Percentiles rank a stretch among this genome's conserved stretches.
Evolutionary conservation across 2,797 vertebrate species (phyloP).

Genomic region (Squalus acanthias): DNA sequence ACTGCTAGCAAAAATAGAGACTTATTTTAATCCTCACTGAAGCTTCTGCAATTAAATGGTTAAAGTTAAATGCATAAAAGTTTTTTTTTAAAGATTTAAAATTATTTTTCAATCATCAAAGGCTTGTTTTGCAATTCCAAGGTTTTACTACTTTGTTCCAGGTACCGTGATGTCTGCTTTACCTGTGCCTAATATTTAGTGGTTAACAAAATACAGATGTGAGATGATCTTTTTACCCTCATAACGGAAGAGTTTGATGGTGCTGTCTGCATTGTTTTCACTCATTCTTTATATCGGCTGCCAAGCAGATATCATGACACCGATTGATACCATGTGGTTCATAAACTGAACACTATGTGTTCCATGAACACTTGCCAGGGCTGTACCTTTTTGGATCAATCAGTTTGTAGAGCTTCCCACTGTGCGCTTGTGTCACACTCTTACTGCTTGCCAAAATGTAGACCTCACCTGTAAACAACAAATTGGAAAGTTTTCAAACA

Average conservation of each 20-base stretch:
- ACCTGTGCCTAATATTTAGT: not conserved
- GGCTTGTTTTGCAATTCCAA: not conserved
- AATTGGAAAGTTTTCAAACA: slow-evolving; percentile 32
- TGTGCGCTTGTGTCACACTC: slow-evolving; percentile 85
- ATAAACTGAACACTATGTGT: not conserved
- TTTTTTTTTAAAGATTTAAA: not conserved
- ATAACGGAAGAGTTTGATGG: slow-evolving; percentile 5
- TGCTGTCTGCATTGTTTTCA: slow-evolving; percentile 16
- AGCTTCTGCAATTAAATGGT: not conserved
- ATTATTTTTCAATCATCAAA: slow-evolving; percentile 3
- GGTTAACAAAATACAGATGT: slow-evolving; percentile 23
- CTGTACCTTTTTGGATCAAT: slow-evolving; percentile 92
- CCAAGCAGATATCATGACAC: slow-evolving; percentile 11
- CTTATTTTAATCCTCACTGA: not conserved
- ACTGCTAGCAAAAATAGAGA: not conserved
- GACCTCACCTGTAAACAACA: slow-evolving; percentile 76
- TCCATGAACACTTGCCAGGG: not conserved
- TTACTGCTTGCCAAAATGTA: slow-evolving; percentile 94
- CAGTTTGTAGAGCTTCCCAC: slow-evolving; percentile 93
- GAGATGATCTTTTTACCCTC: slow-evolving; percentile 20
- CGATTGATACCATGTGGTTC: slow-evolving; percentile 26
- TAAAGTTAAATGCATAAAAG: not conserved
- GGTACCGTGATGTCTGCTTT: not conserved
- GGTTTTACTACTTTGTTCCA: not conserved
- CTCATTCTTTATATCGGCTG: slow-evolving; percentile 20